Evolutionary conservation across 2,888 invertebrate genomes (phyloP).

Genomic region (Alcis repandata): DNA sequence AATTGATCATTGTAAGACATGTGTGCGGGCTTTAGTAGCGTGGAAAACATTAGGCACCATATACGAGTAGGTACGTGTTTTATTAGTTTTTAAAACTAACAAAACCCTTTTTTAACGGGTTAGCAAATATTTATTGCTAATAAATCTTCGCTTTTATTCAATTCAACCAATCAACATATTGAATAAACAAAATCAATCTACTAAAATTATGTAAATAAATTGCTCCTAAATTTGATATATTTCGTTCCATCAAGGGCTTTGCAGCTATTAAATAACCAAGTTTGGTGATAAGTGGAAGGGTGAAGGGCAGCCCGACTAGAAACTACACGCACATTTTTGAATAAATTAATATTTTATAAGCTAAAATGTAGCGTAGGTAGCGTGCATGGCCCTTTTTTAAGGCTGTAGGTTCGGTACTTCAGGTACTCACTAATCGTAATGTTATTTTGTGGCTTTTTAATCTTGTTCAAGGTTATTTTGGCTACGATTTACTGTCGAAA

Average conservation of each 20-base stretch:
- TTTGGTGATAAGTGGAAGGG: slow-evolving; percentile 39
- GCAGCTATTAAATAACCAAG: slow-evolving; percentile 34
- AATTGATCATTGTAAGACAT: not conserved
- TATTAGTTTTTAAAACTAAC: too few species aligned
- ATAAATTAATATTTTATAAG: slow-evolving; percentile 37
- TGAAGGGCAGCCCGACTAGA: slow-evolving; percentile 34
- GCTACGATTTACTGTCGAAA: slow-evolving; percentile 5
- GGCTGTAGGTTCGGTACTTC: not conserved
- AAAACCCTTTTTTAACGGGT: too few species aligned
- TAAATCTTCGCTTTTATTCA: not conserved
- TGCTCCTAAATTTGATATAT: slow-evolving; percentile 18
- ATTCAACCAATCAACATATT: slow-evolving; percentile 6
- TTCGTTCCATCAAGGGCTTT: slow-evolving; percentile 36
- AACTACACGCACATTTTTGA: slow-evolving; percentile 37
- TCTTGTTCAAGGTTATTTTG: not conserved
- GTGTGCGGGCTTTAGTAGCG: not conserved
- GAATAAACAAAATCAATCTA: slow-evolving; percentile 28
- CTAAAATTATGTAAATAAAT: slow-evolving; percentile 20
- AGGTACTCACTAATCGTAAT: slow-evolving; percentile 7
- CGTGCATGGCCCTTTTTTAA: slow-evolving; percentile 16
- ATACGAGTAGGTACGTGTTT: too few species aligned
- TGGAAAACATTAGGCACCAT: not conserved
- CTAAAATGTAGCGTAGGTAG: slow-evolving; percentile 23
- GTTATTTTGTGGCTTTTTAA: slow-evolving; percentile 5
- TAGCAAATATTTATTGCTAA: too few species aligned